Conservation (phyloP, 2,888 invertebrate genomes). For the Eupithecia exiguata region DNA sequence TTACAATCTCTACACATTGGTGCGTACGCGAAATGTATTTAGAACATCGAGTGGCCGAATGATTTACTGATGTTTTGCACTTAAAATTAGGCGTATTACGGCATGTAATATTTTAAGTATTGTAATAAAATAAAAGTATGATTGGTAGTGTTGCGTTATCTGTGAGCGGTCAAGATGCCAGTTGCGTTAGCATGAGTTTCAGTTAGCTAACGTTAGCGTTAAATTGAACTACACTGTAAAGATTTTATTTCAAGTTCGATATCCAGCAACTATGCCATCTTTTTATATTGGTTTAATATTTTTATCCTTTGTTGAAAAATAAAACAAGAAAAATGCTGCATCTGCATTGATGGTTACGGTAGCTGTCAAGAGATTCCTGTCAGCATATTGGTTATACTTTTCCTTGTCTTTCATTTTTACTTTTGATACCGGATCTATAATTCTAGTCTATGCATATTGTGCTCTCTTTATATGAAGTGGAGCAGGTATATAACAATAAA, state of each 20-base stretch:
- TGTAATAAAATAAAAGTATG: constrained; percentile 62
- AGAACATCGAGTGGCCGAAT: constrained; percentile 43
- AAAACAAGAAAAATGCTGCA: no score
- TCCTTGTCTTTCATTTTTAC: no score
- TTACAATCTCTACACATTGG: neutral
- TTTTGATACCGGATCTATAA: no score
- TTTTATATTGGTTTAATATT: no score
- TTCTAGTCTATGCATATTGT: no score
- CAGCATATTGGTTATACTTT: no score
- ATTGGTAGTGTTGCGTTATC: constrained; percentile 62
- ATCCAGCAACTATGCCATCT: no score
- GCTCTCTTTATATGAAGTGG: no score
- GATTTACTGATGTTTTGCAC: constrained; percentile 51
- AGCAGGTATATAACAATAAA: no score
- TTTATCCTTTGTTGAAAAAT: no score
- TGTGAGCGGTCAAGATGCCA: constrained; percentile 64
- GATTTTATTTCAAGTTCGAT: neutral
- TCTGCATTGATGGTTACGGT: no score
- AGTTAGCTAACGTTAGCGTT: neutral
- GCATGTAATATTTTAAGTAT: constrained; percentile 49
- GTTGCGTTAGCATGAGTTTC: neutral
- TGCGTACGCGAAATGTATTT: constrained; percentile 33
- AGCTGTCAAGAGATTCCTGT: no score
- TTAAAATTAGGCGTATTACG: constrained; percentile 49
- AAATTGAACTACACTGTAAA: neutral